A percentile compares a stretch with the other conserved stretches of the same genome.
Conservation (phyloP, 1,140 invertebrate species). For the Aleiodes sp. region DNA sequence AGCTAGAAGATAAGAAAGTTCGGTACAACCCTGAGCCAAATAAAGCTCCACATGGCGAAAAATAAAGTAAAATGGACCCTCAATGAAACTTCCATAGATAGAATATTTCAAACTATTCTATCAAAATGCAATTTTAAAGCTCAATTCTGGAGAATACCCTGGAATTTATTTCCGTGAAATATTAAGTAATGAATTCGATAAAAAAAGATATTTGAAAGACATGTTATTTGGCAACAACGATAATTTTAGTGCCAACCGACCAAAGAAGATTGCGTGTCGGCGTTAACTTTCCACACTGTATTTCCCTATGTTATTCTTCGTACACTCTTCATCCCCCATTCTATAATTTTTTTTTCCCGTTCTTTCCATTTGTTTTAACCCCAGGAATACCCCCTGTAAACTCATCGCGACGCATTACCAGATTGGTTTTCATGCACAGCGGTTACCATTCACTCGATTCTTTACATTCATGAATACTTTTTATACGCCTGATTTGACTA, state of each 20-base stretch:
- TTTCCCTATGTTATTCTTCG: no score
- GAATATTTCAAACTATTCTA: background rate
- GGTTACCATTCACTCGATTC: slow-evolving; percentile 59
- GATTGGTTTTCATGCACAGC: slow-evolving; percentile 55
- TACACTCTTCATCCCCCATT: no score
- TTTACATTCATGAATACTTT: slow-evolving; percentile 66
- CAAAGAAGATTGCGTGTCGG: no score
- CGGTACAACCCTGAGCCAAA: slow-evolving; percentile 18
- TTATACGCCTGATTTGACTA: slow-evolving; percentile 65
- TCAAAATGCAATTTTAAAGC: background rate
- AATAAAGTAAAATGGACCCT: background rate
- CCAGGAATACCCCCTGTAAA: background rate
- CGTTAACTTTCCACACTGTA: no score
- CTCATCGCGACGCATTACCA: slow-evolving; percentile 57
- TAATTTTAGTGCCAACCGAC: no score
- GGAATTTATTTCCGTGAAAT: no score
- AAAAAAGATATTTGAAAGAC: no score
- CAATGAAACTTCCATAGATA: background rate
- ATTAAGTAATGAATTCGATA: no score
- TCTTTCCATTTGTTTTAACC: background rate
- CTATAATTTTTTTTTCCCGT: background rate
- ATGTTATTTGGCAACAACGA: no score
- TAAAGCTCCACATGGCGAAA: background rate
- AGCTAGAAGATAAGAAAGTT: slow-evolving; percentile 6
- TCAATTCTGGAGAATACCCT: no score